These are phyloP conservation scores for Eriosoma lanigerum DNA, from an alignment of 1,140 invertebrate species.

Conservation along the genomic window DNA sequence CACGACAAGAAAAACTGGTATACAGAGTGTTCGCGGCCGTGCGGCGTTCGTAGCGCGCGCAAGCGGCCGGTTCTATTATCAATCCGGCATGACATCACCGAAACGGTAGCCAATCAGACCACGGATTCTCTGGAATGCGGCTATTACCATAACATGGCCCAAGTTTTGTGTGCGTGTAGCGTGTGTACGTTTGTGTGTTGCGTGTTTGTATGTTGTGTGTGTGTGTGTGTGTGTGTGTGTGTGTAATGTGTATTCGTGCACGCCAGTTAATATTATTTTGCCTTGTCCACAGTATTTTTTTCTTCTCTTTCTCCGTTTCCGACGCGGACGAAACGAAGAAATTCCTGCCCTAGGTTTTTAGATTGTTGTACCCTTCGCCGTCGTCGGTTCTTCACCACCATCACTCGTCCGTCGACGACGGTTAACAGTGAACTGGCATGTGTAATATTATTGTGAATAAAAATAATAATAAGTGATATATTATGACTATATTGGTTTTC, in stretches of 20 bases:
- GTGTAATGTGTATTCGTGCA: too few species aligned
- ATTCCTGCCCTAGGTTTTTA: constrained; percentile 43
- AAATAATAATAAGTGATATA: too few species aligned
- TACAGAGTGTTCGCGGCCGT: constrained; percentile 33
- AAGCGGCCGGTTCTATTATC: constrained; percentile 39
- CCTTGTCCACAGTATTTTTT: background rate
- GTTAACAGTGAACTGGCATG: too few species aligned
- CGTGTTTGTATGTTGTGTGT: too few species aligned
- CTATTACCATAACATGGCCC: constrained; percentile 49
- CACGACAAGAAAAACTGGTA: constrained; percentile 41
- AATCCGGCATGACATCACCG: constrained; percentile 48
- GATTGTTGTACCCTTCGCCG: constrained; percentile 2
- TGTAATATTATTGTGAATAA: too few species aligned
- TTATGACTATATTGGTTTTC: too few species aligned
- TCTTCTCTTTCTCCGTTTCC: background rate
- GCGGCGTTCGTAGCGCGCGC: background rate
- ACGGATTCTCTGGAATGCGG: constrained; percentile 49
- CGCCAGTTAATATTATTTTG: constrained; percentile 16
- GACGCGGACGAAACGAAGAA: constrained; percentile 1
- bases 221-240: too few species aligned
- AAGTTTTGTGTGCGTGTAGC: constrained; percentile 28
- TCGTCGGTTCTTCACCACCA: background rate
- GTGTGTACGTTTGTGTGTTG: too few species aligned
- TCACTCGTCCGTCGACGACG: too few species aligned
- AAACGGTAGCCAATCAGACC: constrained; percentile 49